Percentiles rank a stretch among this genome's conserved stretches.
phyloP scores from a whole-genome alignment of 37 sponge, comb jelly and placozoan species.

The Dysidea cf. avara region DNA sequence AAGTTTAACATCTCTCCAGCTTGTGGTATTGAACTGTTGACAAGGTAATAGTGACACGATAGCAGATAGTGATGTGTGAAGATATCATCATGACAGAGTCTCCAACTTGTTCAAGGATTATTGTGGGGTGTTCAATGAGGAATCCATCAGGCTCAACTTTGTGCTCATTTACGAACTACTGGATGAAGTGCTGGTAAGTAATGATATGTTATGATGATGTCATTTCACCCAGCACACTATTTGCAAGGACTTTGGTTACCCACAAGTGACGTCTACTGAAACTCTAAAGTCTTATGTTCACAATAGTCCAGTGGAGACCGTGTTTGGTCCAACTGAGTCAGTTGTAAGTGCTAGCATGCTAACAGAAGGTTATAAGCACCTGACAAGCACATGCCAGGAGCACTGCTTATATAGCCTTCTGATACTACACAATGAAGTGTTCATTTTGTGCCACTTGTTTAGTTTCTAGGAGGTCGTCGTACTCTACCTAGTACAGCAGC shows the following conservation, averaged over 20 bases:
- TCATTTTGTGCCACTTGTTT: background rate
- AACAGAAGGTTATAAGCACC: no score
- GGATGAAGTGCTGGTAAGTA: constrained; percentile 91
- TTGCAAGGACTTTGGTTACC: constrained; percentile 90
- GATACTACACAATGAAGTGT: background rate
- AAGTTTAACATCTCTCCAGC: constrained; percentile 89
- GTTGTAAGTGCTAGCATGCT: no score
- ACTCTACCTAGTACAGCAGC: constrained; percentile 78
- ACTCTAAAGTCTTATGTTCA: constrained; percentile 86
- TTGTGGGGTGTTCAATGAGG: constrained; percentile 94
- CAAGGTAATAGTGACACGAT: constrained; percentile 51
- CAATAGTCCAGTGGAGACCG: constrained; percentile 30
- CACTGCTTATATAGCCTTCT: background rate
- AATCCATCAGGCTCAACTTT: constrained; percentile 89
- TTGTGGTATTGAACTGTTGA: constrained; percentile 75
- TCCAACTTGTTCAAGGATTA: constrained; percentile 89
- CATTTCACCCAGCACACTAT: background rate
- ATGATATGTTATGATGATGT: background rate
- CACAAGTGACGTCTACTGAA: constrained; percentile 87
- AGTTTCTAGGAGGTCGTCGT: constrained; percentile 11
- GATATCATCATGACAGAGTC: constrained; percentile 41
- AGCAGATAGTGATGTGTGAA: background rate
- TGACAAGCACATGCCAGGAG: no score
- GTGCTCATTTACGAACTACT: constrained; percentile 85
- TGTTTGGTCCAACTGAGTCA: no score